Conservation (phyloP, 1,140 invertebrate species). For the Drosophila saltans region DNA sequence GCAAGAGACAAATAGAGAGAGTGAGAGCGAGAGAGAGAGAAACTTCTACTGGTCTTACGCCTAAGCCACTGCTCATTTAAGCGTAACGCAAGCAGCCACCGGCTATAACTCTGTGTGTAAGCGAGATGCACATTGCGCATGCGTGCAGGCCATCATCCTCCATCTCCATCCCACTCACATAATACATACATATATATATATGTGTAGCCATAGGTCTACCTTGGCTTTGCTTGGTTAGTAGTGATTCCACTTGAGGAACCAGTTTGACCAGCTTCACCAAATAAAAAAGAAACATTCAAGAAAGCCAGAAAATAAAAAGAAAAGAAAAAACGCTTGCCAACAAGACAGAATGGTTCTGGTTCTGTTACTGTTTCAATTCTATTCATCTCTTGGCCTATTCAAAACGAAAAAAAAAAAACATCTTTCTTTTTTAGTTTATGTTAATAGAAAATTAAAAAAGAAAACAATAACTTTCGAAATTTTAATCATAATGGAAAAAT, state of each 20-base stretch:
- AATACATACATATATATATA: neutral
- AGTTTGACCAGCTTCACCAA: constrained; percentile 52
- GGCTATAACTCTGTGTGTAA: constrained; percentile 17
- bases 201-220: neutral
- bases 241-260: constrained; percentile 31
- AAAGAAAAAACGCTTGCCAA: constrained; percentile 35
- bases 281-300: too few relatives aligned
- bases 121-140: constrained; percentile 54
- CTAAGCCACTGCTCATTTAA: constrained; percentile 61
- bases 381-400: neutral
- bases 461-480: neutral
- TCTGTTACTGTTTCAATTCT: constrained; percentile 8
- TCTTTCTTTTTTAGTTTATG: constrained; percentile 10
- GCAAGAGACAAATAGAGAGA: constrained; percentile 8
- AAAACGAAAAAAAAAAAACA: neutral
- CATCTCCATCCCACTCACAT: constrained; percentile 28
- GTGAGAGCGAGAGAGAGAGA: constrained; percentile 8
- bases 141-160: constrained; percentile 36
- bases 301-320: too few relatives aligned
- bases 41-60: constrained; percentile 71
- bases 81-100: constrained; percentile 70
- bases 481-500: constrained; percentile 5
- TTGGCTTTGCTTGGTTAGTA: neutral
- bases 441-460: neutral
- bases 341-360: constrained; percentile 49